Conservation (phyloP, 2,888 invertebrate genomes). For the Tryphoninae sp. region DNA sequence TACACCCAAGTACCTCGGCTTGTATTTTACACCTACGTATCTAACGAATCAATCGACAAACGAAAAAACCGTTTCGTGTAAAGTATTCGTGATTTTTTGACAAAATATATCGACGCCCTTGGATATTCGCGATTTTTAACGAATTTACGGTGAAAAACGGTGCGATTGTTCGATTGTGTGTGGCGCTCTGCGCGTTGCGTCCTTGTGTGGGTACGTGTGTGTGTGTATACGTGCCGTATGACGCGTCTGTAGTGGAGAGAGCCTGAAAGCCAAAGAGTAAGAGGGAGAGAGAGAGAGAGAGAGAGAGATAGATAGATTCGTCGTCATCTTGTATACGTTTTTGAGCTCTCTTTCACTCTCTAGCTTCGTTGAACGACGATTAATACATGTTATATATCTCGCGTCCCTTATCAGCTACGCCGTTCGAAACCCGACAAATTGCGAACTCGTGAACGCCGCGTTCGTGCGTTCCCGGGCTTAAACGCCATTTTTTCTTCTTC, state of each 20-base stretch:
- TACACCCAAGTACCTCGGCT: conserved; percentile 63
- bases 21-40: conserved; percentile 70
- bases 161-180: conserved; percentile 36
- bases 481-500: conserved; percentile 56
- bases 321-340: conserved; percentile 37
- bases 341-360: conserved; percentile 19
- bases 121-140: conserved; percentile 56
- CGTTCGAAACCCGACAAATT: conserved; percentile 6
- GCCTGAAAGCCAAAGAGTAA: conserved; percentile 62
- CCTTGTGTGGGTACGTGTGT: conserved; percentile 50
- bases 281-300: not conserved
- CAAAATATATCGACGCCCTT: conserved; percentile 63
- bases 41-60: conserved; percentile 9
- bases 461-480: conserved; percentile 63
- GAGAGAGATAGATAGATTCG: conserved; percentile 37
- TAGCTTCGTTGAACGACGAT: conserved; percentile 40
- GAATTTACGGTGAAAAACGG: conserved; percentile 54
- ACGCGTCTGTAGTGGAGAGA: conserved; percentile 68
- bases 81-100: conserved; percentile 64
- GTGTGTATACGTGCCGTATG: conserved; percentile 63
- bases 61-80: conserved; percentile 53
- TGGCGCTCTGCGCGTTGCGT: conserved; percentile 55
- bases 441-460: not conserved
- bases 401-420: conserved; percentile 15
- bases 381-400: conserved; percentile 13